Evolutionary conservation across 1,140 invertebrate genomes (phyloP).

Genomic region (Delia radicum): DNA sequence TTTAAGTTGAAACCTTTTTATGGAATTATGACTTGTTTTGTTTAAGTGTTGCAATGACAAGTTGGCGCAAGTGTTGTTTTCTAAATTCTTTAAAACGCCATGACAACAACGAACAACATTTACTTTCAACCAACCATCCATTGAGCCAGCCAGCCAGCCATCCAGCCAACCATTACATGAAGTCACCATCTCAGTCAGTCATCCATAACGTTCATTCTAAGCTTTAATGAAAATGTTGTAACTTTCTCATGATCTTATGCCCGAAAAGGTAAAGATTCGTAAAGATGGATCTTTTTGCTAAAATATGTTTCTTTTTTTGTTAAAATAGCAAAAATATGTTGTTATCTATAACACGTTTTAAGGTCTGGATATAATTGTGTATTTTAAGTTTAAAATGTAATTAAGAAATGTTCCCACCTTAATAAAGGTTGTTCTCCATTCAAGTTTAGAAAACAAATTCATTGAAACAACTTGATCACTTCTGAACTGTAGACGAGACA

Average conservation of each 20-base stretch:
- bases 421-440: no score
- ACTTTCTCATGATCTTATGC: background rate
- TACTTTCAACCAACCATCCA: background rate
- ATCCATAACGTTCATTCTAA: background rate
- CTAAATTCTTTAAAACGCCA: slow-evolving; percentile 10
- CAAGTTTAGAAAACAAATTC: no score
- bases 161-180: background rate
- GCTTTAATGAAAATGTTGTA: background rate
- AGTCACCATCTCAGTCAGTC: background rate
- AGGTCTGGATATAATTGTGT: no score
- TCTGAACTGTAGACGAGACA: no score
- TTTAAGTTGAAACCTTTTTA: background rate
- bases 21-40: slow-evolving; percentile 20
- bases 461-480: no score
- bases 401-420: background rate
- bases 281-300: background rate
- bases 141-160: background rate
- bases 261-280: background rate
- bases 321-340: background rate
- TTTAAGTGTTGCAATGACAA: slow-evolving; percentile 22
- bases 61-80: slow-evolving; percentile 21
- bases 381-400: background rate
- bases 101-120: slow-evolving; percentile 7
- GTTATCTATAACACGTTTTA: background rate
- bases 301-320: background rate